Evolutionary conservation across 2,888 invertebrate genomes (phyloP), one percentile per base, ranked within the genome.

Genomic region (Cheilosia soror): DNA sequence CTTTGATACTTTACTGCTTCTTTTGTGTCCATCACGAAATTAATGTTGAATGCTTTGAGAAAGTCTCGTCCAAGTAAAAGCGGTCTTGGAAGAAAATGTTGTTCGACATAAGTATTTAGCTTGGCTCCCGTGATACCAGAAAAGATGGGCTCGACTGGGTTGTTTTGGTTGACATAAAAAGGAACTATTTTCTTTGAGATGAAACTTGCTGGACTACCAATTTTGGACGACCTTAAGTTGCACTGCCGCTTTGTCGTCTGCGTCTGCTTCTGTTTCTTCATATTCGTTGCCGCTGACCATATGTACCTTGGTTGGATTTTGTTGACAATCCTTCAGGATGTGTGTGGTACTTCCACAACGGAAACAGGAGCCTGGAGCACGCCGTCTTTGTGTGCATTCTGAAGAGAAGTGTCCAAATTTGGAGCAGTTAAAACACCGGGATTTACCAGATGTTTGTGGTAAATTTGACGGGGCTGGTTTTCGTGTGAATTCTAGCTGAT

Each of bases 191-290:
- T 4, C 27, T 31, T 33, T 40, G 15, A 37, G 5, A 68, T 27
- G 13, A 68, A 68, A 42, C 68, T 68, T 31, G 57, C 44, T 58
- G 58, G 71, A 71, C 71, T 71, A 31, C 69, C 69, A 57, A 44
- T 55, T 55, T 40, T 40, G 42, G 33, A 40, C 31, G 13, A 29
- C 25, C 15, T 69, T 42, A 4, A 53, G 57, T n/a, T 25, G 44
- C 2, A 58, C 57, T 66, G 27, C 15, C 51, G 33, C 27, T 29
- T 29, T 13, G 29, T 53, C n/a, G 29, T 40, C n/a, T 13, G 13
- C 11, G 5, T 44, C 55, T 31, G 6, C 47, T 37, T 62, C 62
- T 42, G 47, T 20, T 20, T 47, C 47, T 20, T 47, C 44, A 44
- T 37, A 5, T 25, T 40, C 40, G 11, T 40, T 42, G 42, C 20